Percentiles rank a stretch among this genome's conserved stretches.
phyloP scores from a whole-genome alignment of 2,888 invertebrate genomes.

The Sabatieria punctata region DNA sequence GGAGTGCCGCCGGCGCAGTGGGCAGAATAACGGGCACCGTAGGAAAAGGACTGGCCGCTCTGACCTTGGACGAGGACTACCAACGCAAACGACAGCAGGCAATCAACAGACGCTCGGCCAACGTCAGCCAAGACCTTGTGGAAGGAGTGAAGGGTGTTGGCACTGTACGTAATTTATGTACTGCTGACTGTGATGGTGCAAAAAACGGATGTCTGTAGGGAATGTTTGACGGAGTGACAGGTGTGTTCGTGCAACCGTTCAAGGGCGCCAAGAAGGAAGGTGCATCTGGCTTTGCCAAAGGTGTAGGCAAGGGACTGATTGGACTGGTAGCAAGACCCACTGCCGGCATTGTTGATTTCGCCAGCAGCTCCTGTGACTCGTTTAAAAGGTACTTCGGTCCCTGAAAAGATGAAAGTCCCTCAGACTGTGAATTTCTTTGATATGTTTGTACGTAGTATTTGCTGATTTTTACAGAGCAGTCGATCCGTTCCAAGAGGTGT shows the following conservation, averaged over 20 bases:
- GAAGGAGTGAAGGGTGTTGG: slow-evolving; percentile 81
- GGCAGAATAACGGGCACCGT: slow-evolving; percentile 53
- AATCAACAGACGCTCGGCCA: slow-evolving; percentile 67
- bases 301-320: slow-evolving; percentile 48
- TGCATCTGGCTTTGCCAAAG: slow-evolving; percentile 52
- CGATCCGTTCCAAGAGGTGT: slow-evolving; percentile 30
- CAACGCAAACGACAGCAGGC: slow-evolving; percentile 78
- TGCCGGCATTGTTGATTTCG: slow-evolving; percentile 89
- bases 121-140: slow-evolving; percentile 40
- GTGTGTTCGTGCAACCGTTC: slow-evolving; percentile 86
- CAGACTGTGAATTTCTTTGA: too few relatives aligned
- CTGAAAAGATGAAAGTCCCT: too few relatives aligned
- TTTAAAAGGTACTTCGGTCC: slow-evolving; percentile 71
- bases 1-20: slow-evolving; percentile 93
- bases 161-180: too few relatives aligned
- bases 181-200: too few relatives aligned
- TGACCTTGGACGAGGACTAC: slow-evolving; percentile 86
- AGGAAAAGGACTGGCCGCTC: slow-evolving; percentile 66
- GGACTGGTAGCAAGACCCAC: slow-evolving; percentile 87
- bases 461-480: slow-evolving; percentile 31
- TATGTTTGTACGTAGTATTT: too few relatives aligned
- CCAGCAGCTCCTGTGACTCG: slow-evolving; percentile 86
- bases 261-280: slow-evolving; percentile 73
- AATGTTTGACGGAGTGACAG: slow-evolving; percentile 83
- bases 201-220: too few relatives aligned